These are phyloP conservation scores for Melanotaenia maccullochi DNA, from an alignment of 2,797 vertebrate genomes.

Conservation along the genomic window DNA sequence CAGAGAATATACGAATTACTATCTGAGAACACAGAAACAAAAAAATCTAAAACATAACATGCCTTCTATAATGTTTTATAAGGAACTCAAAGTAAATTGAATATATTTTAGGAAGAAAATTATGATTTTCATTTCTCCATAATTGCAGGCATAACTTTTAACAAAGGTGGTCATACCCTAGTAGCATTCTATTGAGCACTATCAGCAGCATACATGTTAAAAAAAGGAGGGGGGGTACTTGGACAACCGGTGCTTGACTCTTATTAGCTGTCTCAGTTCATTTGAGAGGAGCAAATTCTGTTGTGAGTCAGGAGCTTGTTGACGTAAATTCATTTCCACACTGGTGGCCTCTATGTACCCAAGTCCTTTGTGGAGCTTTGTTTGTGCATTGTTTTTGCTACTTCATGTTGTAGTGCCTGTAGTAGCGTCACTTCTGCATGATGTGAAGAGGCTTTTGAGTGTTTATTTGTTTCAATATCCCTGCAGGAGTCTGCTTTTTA, in stretches of 20 bases:
- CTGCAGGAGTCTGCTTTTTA: slow-evolving; percentile 67
- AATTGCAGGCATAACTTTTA: background rate
- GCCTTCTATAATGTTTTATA: background rate
- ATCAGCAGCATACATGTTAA: background rate
- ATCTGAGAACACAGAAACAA: background rate
- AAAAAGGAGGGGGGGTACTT: slow-evolving; percentile 3
- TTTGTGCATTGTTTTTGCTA: slow-evolving; percentile 65
- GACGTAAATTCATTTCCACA: slow-evolving; percentile 65
- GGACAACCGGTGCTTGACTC: slow-evolving; percentile 20
- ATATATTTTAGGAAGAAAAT: background rate
- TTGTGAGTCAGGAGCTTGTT: slow-evolving; percentile 51
- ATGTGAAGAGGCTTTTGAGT: slow-evolving; percentile 74
- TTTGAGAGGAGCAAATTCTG: slow-evolving; percentile 46
- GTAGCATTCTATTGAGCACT: background rate
- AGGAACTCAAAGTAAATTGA: background rate
- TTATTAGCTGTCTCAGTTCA: slow-evolving; percentile 9
- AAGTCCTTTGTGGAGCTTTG: slow-evolving; percentile 62
- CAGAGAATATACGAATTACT: background rate
- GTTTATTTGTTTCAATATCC: slow-evolving; percentile 77
- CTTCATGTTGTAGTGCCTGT: slow-evolving; percentile 71
- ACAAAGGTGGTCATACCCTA: slow-evolving; percentile 2
- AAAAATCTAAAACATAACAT: too few relatives aligned
- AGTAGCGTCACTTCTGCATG: slow-evolving; percentile 60
- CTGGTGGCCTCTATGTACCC: slow-evolving; percentile 39
- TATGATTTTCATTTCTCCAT: background rate